Base-by-base conservation (phyloP, 2,888 invertebrate genomes). In the Thalpophila matura region DNA sequence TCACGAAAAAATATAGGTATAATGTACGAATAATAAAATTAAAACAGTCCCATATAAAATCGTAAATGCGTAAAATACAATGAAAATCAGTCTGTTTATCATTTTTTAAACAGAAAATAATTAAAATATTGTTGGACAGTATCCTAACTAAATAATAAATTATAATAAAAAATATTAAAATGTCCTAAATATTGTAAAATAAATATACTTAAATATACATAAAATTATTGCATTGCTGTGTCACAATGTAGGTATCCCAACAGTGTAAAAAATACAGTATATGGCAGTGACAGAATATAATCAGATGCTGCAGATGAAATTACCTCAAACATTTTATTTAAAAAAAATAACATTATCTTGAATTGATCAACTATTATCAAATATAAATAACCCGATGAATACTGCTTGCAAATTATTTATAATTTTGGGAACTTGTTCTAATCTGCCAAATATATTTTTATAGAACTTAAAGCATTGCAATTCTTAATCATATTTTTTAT, bases 31-130 rank as follows among this genome's bases (percentile, higher is more conserved):
- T 29, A 45, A 37, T 31, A 16, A 27, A 53, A 38, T 53, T 38
- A n/a, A 69, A 43, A 55, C 9, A 10, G 24, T 54, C 14, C 33
- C 24, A 0, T 29, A 35, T 14, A 69, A 40, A 31, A 26, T 16
- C 16, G 59, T 71, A 70, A 70, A 70, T 70, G 66, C 69, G 29
- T 46, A 37, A 59, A 71, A 71, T 59, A 71, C 46, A 31, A 54
- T 45, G 16, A 42, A 64, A 42, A 50, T 72, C 69, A 70, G 69
- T 72, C 69, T 70, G 60, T 54, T 54, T 49, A 64, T 27, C 20
- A n/a, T 38, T 27, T 55, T 70, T 65, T 24, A 55, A 72, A 69
- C 66, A 59, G 72, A 72, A 66, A 65, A 66, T 53, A 55, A 16
- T 22, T 38, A 49, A 18, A 43, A 49, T 51, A 53, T 49, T 51